Evolutionary conservation across 2,888 invertebrate species (phyloP).

Genomic region (Hypomecis punctinalis): DNA sequence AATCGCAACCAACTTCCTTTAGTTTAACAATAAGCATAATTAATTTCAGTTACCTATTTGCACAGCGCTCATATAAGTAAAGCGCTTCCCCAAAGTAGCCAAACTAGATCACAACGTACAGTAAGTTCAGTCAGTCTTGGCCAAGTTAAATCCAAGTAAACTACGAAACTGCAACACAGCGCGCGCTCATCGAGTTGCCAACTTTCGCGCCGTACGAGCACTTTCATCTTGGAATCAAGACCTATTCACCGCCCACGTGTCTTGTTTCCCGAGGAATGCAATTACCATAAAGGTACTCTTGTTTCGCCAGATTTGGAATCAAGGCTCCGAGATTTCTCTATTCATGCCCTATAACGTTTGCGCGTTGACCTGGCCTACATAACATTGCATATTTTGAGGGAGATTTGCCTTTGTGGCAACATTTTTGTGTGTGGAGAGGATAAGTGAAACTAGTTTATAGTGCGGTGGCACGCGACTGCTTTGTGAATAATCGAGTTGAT

Average conservation of each 20-base stretch:
- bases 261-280: conserved; percentile 40
- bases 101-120: conserved; percentile 21
- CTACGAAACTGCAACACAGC: conserved; percentile 30
- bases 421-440: conserved; percentile 25
- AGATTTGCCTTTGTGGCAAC: conserved; percentile 28
- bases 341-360: conserved; percentile 39
- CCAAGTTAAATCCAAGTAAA: conserved; percentile 28
- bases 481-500: conserved; percentile 12
- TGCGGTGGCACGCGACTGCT: conserved; percentile 15
- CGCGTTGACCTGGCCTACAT: conserved; percentile 43
- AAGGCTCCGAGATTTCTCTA: conserved; percentile 38
- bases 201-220: conserved; percentile 30
- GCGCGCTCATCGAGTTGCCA: conserved; percentile 26
- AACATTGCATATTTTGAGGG: conserved; percentile 39
- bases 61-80: not conserved
- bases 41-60: not conserved
- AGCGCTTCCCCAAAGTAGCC: not conserved
- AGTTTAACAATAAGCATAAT: not conserved
- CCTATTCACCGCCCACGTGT: conserved; percentile 40
- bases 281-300: conserved; percentile 40
- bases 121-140: conserved; percentile 6
- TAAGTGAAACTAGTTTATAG: conserved; percentile 12
- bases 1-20: too few species aligned
- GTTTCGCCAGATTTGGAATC: conserved; percentile 34
- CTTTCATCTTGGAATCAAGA: conserved; percentile 40